Percentiles rank a stretch among this genome's conserved stretches.
Evolutionary conservation across 2,888 invertebrate genomes (phyloP).

Genomic region (Yponomeuta cagnagella): DNA sequence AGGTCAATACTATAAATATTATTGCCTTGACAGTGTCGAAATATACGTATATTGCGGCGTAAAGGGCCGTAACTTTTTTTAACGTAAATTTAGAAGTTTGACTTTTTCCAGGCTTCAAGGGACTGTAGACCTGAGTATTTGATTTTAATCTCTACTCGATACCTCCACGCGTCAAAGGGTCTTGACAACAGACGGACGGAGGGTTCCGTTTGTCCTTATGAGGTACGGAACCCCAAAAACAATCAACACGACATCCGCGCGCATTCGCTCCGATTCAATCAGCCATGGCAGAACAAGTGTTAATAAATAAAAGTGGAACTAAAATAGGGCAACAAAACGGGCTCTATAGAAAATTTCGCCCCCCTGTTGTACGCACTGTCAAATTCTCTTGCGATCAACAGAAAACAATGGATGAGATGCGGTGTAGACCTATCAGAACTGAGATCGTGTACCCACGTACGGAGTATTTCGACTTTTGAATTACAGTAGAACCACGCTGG

Average conservation of each 20-base stretch:
- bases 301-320: slow-evolving; percentile 11
- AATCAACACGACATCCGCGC: background rate
- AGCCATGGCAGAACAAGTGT: slow-evolving; percentile 11
- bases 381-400: slow-evolving; percentile 9
- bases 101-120: too few relatives aligned
- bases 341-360: background rate
- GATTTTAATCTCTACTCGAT: too few relatives aligned
- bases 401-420: background rate
- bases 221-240: background rate
- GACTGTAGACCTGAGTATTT: too few relatives aligned
- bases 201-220: too few relatives aligned
- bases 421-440: background rate
- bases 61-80: too few relatives aligned
- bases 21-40: too few relatives aligned
- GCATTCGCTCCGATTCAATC: background rate
- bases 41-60: too few relatives aligned
- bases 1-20: too few relatives aligned
- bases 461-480: background rate
- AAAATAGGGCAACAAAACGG: background rate
- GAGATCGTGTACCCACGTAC: background rate
- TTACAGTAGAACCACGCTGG: background rate
- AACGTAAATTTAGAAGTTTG: too few relatives aligned
- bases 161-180: too few relatives aligned
- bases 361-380: background rate
- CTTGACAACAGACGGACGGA: too few relatives aligned